These are phyloP conservation scores for Machimus rusticus DNA, from an alignment of 2,888 invertebrate species.

Conservation along the genomic window DNA sequence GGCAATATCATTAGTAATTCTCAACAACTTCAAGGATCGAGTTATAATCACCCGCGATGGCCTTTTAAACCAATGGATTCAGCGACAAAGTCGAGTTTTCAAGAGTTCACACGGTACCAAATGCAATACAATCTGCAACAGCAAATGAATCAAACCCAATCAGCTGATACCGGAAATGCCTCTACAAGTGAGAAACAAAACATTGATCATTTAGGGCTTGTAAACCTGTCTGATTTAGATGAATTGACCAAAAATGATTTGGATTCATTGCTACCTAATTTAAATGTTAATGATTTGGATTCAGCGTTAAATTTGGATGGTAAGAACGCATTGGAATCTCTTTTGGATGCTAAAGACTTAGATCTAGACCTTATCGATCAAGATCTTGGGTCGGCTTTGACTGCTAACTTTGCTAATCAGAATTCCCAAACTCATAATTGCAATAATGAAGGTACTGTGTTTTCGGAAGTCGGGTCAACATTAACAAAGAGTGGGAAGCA, in stretches of 20 bases:
- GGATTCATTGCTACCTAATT: constrained; percentile 71
- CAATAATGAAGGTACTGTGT: constrained; percentile 31
- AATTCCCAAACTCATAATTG: neutral
- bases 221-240: constrained; percentile 56
- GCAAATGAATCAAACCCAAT: constrained; percentile 58
- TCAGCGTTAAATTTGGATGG: constrained; percentile 60
- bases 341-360: constrained; percentile 61
- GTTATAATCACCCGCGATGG: constrained; percentile 59
- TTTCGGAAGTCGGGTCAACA: constrained; percentile 35
- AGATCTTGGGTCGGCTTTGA: constrained; percentile 53
- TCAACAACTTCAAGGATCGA: constrained; percentile 30
- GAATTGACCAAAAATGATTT: constrained; percentile 65
- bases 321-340: constrained; percentile 60
- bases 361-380: constrained; percentile 62
- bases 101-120: constrained; percentile 71
- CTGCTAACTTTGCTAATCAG: neutral
- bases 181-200: constrained; percentile 7
- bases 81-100: constrained; percentile 70
- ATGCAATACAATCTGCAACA: constrained; percentile 71
- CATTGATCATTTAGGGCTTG: constrained; percentile 46
- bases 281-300: constrained; percentile 69
- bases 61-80: constrained; percentile 68
- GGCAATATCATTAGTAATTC: neutral
- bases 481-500: constrained; percentile 68
- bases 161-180: neutral